phyloP scores from a whole-genome alignment of 2,888 invertebrate species.

The Argyresthia albistria region DNA sequence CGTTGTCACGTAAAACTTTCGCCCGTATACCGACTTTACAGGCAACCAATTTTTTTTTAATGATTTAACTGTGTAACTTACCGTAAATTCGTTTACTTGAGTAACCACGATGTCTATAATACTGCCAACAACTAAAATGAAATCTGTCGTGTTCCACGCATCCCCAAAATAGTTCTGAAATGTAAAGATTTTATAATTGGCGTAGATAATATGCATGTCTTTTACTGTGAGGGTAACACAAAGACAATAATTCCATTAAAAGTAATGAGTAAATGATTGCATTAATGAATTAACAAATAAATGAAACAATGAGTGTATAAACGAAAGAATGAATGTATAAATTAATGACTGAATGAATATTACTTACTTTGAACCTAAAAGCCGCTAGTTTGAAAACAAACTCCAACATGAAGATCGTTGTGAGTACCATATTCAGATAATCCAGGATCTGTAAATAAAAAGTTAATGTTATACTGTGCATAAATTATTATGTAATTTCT shows the following conservation, averaged over 20 bases:
- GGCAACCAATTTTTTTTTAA: too few species aligned
- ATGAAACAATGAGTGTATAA: too few species aligned
- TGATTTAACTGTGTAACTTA: conserved; percentile 14
- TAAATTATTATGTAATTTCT: too few species aligned
- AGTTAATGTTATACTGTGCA: too few species aligned
- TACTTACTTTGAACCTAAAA: conserved; percentile 91
- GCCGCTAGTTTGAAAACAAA: conserved; percentile 98
- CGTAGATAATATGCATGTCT: too few species aligned
- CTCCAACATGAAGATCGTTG: conserved; percentile 97
- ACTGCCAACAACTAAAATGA: conserved; percentile 95
- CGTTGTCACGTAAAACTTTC: too few species aligned
- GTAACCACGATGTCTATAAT: conserved; percentile 97
- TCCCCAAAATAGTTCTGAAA: conserved; percentile 96
- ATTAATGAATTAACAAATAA: too few species aligned
- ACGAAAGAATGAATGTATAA: neutral
- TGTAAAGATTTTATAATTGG: too few species aligned
- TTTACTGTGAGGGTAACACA: too few species aligned
- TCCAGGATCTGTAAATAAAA: conserved; percentile 77
- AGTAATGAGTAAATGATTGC: too few species aligned
- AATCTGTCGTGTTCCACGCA: conserved; percentile 98
- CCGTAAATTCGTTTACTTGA: conserved; percentile 84
- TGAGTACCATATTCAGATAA: conserved; percentile 95
- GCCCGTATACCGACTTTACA: too few species aligned
- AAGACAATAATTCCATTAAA: too few species aligned
- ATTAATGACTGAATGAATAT: neutral